phyloP scores from a whole-genome alignment of 2,797 vertebrate species.

The Pelodytes ibericus region DNA sequence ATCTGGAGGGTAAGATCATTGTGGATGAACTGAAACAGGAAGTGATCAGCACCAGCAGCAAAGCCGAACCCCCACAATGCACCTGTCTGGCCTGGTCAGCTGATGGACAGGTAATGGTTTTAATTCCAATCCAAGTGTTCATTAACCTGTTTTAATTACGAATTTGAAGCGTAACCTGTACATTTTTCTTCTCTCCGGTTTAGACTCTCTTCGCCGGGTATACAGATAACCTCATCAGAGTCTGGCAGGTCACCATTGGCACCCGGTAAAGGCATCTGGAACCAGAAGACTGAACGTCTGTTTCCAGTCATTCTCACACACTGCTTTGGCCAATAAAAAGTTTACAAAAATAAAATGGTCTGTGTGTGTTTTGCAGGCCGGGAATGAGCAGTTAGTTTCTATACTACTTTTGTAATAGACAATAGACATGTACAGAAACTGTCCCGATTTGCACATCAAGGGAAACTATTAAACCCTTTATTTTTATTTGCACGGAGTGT shows the following conservation, averaged over 20 bases:
- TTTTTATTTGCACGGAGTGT: too few species aligned
- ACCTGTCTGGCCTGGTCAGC: constrained; percentile 94
- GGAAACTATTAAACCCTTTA: too few species aligned
- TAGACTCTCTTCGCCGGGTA: constrained; percentile 96
- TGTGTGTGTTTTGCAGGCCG: too few species aligned
- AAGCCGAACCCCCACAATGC: constrained; percentile 91
- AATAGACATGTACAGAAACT: too few species aligned
- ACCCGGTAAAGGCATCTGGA: constrained; percentile 76
- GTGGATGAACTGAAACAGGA: constrained; percentile 95
- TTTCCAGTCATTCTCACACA: not conserved
- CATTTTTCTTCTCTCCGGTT: not conserved
- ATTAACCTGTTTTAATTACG: too few species aligned
- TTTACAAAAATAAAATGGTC: not conserved
- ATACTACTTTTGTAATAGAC: too few species aligned
- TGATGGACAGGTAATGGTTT: constrained; percentile 90
- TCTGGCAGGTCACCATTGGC: constrained; percentile 97
- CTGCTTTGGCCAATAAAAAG: not conserved
- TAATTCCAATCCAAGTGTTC: too few species aligned
- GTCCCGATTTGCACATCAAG: too few species aligned
- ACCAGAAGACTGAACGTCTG: too few species aligned
- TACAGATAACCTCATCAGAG: constrained; percentile 95
- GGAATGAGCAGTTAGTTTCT: too few species aligned
- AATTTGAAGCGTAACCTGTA: not conserved
- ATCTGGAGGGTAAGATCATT: constrained; percentile 95
- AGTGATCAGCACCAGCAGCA: constrained; percentile 96